Conservation (phyloP, 2,888 invertebrate genomes). For the Scaptomyza tumidula region DNA sequence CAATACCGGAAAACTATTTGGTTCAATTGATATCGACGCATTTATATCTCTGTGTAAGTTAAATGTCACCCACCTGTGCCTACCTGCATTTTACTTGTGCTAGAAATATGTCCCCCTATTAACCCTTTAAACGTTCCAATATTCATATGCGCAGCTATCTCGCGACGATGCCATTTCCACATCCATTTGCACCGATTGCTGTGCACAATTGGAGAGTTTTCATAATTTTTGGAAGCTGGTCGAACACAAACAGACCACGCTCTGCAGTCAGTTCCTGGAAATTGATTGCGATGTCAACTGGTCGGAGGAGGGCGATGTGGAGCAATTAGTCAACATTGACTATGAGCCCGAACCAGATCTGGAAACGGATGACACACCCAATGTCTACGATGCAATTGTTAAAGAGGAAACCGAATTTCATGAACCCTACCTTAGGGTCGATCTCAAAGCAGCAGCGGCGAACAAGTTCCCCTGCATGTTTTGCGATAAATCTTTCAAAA, state of each 20-base stretch:
- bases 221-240: conserved; percentile 71
- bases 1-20: conserved; percentile 70
- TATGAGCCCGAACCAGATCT: conserved; percentile 46
- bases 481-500: conserved; percentile 77
- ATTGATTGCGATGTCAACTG: conserved; percentile 73
- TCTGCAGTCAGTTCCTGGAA: conserved; percentile 65
- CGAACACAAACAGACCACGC: conserved; percentile 68
- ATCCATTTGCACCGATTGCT: conserved; percentile 65
- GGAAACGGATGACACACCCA: conserved; percentile 32
- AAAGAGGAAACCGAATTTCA: conserved; percentile 54
- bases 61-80: background rate
- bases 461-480: conserved; percentile 72
- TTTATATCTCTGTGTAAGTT: conserved; percentile 76
- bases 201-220: conserved; percentile 66
- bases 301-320: conserved; percentile 58
- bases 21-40: conserved; percentile 76
- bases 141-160: conserved; percentile 49
- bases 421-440: conserved; percentile 50
- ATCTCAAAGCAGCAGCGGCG: conserved; percentile 31
- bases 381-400: conserved; percentile 28
- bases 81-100: background rate
- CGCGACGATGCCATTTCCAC: conserved; percentile 72
- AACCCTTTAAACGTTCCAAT: background rate
- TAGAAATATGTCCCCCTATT: background rate
- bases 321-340: conserved; percentile 17